Percentiles rank a stretch among this genome's conserved stretches.
Conservation (phyloP, 1,140 invertebrate genomes). For the Trachelipus rathkii region DNA sequence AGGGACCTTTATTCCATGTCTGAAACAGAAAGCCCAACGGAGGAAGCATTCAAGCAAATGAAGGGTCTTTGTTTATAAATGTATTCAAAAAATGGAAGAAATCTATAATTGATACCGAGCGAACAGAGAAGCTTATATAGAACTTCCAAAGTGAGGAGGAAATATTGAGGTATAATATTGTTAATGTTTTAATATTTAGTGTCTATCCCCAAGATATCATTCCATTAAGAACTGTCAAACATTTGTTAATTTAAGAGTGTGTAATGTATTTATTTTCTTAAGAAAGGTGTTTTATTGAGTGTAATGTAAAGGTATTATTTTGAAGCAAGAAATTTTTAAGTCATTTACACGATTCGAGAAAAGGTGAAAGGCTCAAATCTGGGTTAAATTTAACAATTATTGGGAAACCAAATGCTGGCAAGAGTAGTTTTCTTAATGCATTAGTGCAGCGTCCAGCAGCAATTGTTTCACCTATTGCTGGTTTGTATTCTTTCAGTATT, state of each 20-base stretch:
- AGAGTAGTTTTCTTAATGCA: conserved; percentile 81
- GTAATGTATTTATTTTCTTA: background rate
- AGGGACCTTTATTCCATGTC: conserved; percentile 82
- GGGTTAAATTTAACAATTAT: conserved; percentile 63
- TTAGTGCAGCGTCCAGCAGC: conserved; percentile 70
- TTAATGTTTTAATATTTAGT: conserved; percentile 50
- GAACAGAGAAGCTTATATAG: conserved; percentile 77
- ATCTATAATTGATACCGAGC: conserved; percentile 60
- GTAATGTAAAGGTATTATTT: conserved; percentile 51
- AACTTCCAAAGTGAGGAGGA: conserved; percentile 84
- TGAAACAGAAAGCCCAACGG: conserved; percentile 83
- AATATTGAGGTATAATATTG: conserved; percentile 59
- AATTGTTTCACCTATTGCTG: conserved; percentile 76
- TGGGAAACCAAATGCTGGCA: conserved; percentile 87
- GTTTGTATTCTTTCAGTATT: conserved; percentile 29
- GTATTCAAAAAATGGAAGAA: conserved; percentile 68
- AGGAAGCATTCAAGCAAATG: conserved; percentile 72
- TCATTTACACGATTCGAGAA: conserved; percentile 66
- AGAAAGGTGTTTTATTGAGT: conserved; percentile 57
- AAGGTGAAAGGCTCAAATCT: conserved; percentile 70
- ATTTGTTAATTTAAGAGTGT: background rate
- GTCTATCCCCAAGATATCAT: background rate
- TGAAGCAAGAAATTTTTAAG: conserved; percentile 55
- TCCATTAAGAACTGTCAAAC: no score
- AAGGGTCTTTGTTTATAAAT: conserved; percentile 64